A percentile compares a stretch with the other conserved stretches of the same genome.
Conservation (phyloP, 2,888 invertebrate genomes). For the Nudaria mundana region DNA sequence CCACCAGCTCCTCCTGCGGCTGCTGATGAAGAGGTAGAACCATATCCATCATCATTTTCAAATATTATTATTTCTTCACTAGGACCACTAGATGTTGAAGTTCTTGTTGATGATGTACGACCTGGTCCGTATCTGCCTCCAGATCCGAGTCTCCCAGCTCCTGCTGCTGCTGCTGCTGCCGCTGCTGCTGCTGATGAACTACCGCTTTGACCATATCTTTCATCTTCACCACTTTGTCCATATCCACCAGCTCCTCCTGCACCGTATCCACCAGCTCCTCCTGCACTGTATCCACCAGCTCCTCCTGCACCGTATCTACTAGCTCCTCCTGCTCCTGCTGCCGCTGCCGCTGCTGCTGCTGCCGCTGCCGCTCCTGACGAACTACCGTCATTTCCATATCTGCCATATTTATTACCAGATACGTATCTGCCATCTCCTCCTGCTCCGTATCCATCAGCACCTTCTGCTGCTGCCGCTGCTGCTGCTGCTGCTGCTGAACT, state of each 20-base stretch:
- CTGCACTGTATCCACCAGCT: too few species aligned
- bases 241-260: too few species aligned
- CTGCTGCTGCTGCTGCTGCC: conserved; percentile 1
- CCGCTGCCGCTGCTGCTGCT: background rate
- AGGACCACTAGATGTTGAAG: background rate
- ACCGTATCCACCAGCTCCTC: too few species aligned
- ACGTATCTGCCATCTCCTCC: background rate
- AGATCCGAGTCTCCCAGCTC: conserved; percentile 1
- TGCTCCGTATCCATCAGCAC: background rate
- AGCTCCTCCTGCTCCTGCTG: background rate
- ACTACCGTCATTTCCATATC: background rate
- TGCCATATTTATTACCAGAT: background rate
- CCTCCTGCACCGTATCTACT: background rate
- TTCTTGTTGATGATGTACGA: background rate
- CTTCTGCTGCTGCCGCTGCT: conserved; percentile 2
- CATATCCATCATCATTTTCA: background rate
- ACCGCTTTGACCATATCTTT: background rate
- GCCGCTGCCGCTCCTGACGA: conserved; percentile 1
- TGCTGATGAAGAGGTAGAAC: too few species aligned
- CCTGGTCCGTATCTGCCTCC: too few species aligned
- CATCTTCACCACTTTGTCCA: background rate
- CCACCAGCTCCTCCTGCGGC: background rate
- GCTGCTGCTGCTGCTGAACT: background rate
- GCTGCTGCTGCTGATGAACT: background rate
- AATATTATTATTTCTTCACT: too few species aligned